Base-by-base conservation (phyloP, 1,140 invertebrate genomes). In the Elysia chlorotica region DNA sequence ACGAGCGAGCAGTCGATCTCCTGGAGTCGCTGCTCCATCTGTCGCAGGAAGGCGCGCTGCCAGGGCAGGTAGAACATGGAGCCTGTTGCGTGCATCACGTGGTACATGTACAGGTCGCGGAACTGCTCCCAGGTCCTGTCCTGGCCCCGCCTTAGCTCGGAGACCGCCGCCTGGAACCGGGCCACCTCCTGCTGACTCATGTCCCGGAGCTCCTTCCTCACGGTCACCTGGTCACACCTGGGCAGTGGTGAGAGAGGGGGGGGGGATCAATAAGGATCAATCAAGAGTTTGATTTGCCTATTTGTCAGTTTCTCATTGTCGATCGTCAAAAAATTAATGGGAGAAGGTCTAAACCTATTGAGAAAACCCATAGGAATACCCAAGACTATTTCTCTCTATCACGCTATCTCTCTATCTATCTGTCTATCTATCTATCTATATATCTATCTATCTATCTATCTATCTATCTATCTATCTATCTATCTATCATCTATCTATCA, bases 121-220 rank as follows among this genome's bases (percentile, higher is more conserved):
- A 83, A 79, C 56, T 79, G 76, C 53, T 85, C 81, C 84, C 84
- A 86, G 1, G 77, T 77, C 62, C 79, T 78, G 33, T 75, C 74
- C 25, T 80, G 74, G 14, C 78, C 78, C 28, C 69, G 53, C 19
- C 79, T 71, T 0, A 86, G 75, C 30, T 80, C 54, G 31, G 79
- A 73, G 19, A 86, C 78, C 10, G 82, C 84, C 25, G 76, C 71
- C 66, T 85, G 83, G 70, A 86, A 82, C 33, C 65, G 73, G 2
- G 77, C 70, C n/a, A 85, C 31, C 65, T 86, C 83, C 28, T 79
- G 74, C 25, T 65, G 37, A 0, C 81, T 81, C 81, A 86, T 79
- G 69, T 85, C 83, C 28, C 84, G 74, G 17, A 86, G 77, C 59
- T 86, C 84, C 53, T 82, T 83, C 35, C 84, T 80, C 5, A 79